phyloP scores from a whole-genome alignment of 2,888 invertebrate species.

The Maniola hyperantus region DNA sequence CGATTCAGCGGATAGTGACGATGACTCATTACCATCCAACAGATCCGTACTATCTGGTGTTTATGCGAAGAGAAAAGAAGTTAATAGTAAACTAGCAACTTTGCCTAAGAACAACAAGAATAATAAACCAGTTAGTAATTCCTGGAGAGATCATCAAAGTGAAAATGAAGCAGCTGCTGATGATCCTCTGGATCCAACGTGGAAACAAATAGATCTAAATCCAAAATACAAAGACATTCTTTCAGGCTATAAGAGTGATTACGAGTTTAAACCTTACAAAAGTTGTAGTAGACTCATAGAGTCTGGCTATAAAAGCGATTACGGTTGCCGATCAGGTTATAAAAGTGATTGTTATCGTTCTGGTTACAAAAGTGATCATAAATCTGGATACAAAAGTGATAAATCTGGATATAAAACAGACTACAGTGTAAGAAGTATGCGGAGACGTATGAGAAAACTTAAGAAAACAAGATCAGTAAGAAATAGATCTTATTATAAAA shows the following conservation, averaged over 20 bases:
- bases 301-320: constrained; percentile 85
- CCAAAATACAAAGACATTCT: constrained; percentile 84
- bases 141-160: constrained; percentile 77
- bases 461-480: constrained; percentile 78
- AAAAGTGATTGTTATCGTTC: constrained; percentile 78
- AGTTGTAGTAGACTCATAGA: constrained; percentile 79
- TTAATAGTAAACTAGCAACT: constrained; percentile 71
- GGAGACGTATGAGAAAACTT: constrained; percentile 74
- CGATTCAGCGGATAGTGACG: constrained; percentile 71
- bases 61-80: constrained; percentile 77
- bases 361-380: constrained; percentile 85
- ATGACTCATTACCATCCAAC: constrained; percentile 63
- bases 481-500: constrained; percentile 78
- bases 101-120: constrained; percentile 65
- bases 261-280: constrained; percentile 78
- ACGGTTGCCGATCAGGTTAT: constrained; percentile 79
- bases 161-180: constrained; percentile 80
- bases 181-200: constrained; percentile 83
- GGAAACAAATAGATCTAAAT: constrained; percentile 85
- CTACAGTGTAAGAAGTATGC: constrained; percentile 76
- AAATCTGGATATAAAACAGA: constrained; percentile 84
- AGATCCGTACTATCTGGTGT: constrained; percentile 76
- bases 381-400: constrained; percentile 83
- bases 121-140: constrained; percentile 65
- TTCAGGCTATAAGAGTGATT: constrained; percentile 84